These are phyloP conservation scores for Pitta sordida DNA, from an alignment of 2,113 vertebrate species.

Conservation along the genomic window DNA sequence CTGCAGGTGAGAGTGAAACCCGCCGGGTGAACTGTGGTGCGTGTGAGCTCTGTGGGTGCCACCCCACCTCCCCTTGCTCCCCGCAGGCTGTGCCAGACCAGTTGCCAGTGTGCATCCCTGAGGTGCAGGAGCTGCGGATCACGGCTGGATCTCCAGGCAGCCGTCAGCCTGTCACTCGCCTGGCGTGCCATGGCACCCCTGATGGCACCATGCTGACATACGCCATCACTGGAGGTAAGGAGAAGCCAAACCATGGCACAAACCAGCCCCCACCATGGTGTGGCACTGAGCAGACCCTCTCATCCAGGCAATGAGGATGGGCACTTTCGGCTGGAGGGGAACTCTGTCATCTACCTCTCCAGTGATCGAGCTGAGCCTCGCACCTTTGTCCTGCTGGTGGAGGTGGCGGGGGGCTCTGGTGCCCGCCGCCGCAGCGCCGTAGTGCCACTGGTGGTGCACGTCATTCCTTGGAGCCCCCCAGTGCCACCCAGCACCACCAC, in stretches of 20 bases:
- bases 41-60: fast-evolving
- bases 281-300: not conserved
- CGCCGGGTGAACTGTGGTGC: fast-evolving
- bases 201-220: not conserved
- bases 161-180: constrained; percentile 22
- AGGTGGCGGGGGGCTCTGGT: constrained; percentile 3
- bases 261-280: fast-evolving
- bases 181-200: constrained; percentile 49
- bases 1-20: constrained; percentile 59
- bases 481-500: constrained; percentile 18
- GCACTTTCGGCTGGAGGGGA: constrained; percentile 60
- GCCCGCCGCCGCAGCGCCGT: constrained; percentile 33
- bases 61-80: not conserved
- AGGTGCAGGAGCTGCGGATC: constrained; percentile 61
- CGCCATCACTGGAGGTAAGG: constrained; percentile 63
- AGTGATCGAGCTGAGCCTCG: not conserved
- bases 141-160: not conserved
- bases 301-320: constrained; percentile 61
- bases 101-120: constrained; percentile 55
- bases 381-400: constrained; percentile 65
- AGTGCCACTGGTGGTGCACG: constrained; percentile 63
- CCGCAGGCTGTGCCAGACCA: constrained; percentile 65
- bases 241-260: fast-evolving
- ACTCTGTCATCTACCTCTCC: not conserved
- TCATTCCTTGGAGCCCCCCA: constrained; percentile 43